Base-by-base conservation (phyloP, 2,888 invertebrate species). In the Eupsilia transversa region DNA sequence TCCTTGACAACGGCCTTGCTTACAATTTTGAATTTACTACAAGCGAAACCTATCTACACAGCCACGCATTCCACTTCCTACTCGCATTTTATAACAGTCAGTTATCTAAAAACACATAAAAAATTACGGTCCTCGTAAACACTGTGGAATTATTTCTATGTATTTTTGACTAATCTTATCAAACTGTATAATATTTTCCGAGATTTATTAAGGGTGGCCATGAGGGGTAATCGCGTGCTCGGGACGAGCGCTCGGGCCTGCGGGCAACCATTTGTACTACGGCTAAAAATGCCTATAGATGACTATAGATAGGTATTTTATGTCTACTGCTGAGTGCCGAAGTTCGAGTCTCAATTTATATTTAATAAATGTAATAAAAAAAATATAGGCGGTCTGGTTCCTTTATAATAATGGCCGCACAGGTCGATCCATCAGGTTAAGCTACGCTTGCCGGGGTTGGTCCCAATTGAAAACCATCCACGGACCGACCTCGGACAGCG, bases 151-250 rank as follows among this genome's bases (percentile, higher is more conserved):
- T 75, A 82, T 82, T 79, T 87, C 72, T 69, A 74, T 74, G 79
- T 82, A 79, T 68, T 83, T 78, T 82, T 61, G 56, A 61, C 20
- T 83, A 80, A 84, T 84, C 77, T 86, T 84, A 84, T 86, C 86
- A 71, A 38, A 83, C 63, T 64, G 52, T 75, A 84, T 78, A 70
- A 80, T 77, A 65, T 71, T 78, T 80, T 81, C 78, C 49, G 81
- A 76, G 65, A 46, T 56, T 56, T 46, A 61, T 46, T 46, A 59
- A 60, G 80, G 77, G 84, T 71, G 61, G 23, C 20, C 46, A 56
- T 1, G 46, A 52, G 46, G 81, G 67, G 71, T 41, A 74, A 72
- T 59, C 61, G 69, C 69, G 77, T 82, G 78, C 46, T 59, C 10
- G 60, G 73, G 46, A 49, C 74, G 33, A 49, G 35, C 38, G 30